These are phyloP conservation scores for Sparus aurata DNA, from an alignment of 2,797 vertebrate species.

Conservation along the genomic window DNA sequence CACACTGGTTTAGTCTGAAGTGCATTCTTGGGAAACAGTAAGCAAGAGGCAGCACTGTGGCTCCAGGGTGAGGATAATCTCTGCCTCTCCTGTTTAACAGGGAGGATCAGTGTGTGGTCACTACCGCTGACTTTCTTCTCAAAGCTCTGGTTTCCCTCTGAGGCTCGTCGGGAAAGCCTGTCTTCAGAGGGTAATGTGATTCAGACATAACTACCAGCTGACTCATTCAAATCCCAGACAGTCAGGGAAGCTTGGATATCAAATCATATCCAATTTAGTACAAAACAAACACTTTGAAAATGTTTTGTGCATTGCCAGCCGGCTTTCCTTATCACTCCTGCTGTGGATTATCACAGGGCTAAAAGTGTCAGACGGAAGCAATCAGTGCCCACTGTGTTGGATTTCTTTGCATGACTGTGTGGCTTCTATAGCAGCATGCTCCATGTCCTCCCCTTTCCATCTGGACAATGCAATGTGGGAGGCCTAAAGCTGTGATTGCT, in stretches of 20 bases:
- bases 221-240: conserved; percentile 61
- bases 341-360: conserved; percentile 23
- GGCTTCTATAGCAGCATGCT: conserved; percentile 46
- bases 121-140: conserved; percentile 33
- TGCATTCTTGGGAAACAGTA: conserved; percentile 11
- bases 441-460: conserved; percentile 48
- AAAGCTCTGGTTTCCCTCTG: conserved; percentile 46
- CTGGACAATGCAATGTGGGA: conserved; percentile 48
- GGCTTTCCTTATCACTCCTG: background rate
- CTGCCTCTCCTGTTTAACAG: conserved; percentile 34
- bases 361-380: conserved; percentile 28
- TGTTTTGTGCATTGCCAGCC: background rate
- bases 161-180: conserved; percentile 13
- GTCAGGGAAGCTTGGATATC: conserved; percentile 23
- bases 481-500: conserved; percentile 42
- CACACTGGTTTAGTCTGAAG: background rate
- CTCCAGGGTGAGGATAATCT: conserved; percentile 12
- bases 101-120: conserved; percentile 41
- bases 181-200: conserved; percentile 42
- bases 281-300: conserved; percentile 23
- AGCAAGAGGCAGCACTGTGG: background rate
- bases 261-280: background rate
- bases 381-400: conserved; percentile 37
- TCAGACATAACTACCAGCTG: conserved; percentile 61
- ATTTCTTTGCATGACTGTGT: conserved; percentile 46